Base-by-base conservation (phyloP, 2,888 invertebrate species). In the Acrocera orbiculus region DNA sequence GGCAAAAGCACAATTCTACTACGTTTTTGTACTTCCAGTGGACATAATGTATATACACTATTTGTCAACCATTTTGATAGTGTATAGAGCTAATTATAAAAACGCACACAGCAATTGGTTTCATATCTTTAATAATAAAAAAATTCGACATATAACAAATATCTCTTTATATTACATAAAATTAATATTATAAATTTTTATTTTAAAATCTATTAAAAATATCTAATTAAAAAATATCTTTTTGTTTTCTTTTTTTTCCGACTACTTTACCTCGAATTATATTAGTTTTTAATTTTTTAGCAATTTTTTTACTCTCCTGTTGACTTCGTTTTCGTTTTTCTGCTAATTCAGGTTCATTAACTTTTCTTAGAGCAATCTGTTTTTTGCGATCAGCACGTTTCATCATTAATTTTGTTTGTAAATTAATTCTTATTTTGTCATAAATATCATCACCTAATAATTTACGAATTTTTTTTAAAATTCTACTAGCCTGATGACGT, bases 271-370 rank as follows among this genome's bases (percentile, higher is more conserved):
- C 57, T 4, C 56, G 50, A 13, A 57, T 42, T 16, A 61, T 58
- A 22, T 73, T 74, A 19, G 77, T 62, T 58, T 80, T 83, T 9
- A 77, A 62, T 49, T 82, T 83, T 51, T 78, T 86, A 0, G 75
- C 67, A 28, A 70, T 70, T 46, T 79, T 82, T 48, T 87, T 87
- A 55, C 79, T 80, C 41, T 78, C 73, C 47, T 86, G 80, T 15
- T 73, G 62, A 36, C 76, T 75, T 0, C 85, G 70, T 58, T 85
- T 89, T 42, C 81, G 73, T 52, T 81, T 80, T 0, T 86, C 87
- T 7, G 80, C 80, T 39, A 72, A 65, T 43, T 82, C 79, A 2
- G 90, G 90, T 61, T 89, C 75, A 3, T 76, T 73, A 0, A 92
- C 74, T 50, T 79, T 81, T 53, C 76, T 69, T 59, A 76, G 75